Conservation (phyloP, 2,888 invertebrate species). For the Cryptosula pallasiana region DNA sequence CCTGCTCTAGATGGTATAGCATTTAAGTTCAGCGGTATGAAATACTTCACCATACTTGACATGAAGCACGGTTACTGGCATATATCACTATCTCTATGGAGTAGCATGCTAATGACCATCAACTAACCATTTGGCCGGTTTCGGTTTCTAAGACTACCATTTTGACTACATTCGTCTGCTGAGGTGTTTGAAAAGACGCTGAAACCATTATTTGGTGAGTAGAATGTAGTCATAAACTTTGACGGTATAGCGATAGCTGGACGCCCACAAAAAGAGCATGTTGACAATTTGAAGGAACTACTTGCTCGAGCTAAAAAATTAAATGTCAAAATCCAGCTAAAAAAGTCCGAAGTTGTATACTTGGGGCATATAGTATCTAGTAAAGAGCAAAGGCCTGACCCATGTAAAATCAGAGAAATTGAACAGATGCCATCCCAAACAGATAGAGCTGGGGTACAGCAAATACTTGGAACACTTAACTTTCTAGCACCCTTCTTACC, state of each 20-base stretch:
- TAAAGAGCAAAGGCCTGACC: conserved; percentile 29
- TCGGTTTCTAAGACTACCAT: background rate
- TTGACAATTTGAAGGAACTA: conserved; percentile 28
- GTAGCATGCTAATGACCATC: conserved; percentile 30
- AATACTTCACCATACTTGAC: conserved; percentile 29
- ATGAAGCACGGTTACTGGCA: conserved; percentile 32
- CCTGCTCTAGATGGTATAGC: background rate
- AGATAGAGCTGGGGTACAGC: conserved; percentile 25
- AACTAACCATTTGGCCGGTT: conserved; percentile 29
- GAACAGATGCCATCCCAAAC: conserved; percentile 30
- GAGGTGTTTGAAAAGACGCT: conserved; percentile 24
- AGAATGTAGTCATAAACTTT: background rate
- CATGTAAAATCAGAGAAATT: conserved; percentile 30
- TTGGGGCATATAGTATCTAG: conserved; percentile 28
- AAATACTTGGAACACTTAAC: conserved; percentile 29
- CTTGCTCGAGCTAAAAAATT: conserved; percentile 27
- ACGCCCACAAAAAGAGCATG: conserved; percentile 29
- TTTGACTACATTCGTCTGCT: conserved; percentile 3
- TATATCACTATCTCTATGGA: conserved; percentile 29
- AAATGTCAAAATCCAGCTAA: conserved; percentile 28
- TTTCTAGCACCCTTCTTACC: conserved; percentile 30
- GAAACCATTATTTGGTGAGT: conserved; percentile 25
- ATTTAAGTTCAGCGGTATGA: conserved; percentile 29
- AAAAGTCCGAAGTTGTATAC: conserved; percentile 29
- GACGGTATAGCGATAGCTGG: conserved; percentile 30